Percentiles rank a stretch among this genome's conserved stretches.
phyloP scores from a whole-genome alignment of 2,113 vertebrate species.

The Tachysurus fulvidraco region DNA sequence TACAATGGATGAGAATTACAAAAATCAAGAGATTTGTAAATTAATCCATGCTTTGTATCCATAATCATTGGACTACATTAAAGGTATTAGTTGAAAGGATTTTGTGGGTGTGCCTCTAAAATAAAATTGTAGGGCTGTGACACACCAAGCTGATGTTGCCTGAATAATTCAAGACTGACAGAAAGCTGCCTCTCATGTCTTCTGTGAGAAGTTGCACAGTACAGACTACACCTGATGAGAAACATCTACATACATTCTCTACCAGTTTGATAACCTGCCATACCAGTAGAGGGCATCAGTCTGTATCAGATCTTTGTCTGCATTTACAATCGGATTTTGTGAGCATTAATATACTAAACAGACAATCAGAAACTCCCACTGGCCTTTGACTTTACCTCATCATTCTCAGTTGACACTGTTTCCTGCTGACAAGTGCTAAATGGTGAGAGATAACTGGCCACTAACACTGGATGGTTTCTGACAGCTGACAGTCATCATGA shows the following conservation, averaged over 20 bases:
- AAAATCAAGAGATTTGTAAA: neutral
- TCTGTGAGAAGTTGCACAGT: neutral
- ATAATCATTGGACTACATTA: neutral
- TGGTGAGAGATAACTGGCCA: neutral
- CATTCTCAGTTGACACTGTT: neutral
- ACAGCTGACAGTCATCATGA: neutral
- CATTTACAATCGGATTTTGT: neutral
- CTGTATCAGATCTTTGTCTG: neutral
- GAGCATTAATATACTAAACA: neutral
- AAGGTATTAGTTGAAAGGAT: neutral
- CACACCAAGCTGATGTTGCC: neutral
- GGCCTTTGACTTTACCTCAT: neutral
- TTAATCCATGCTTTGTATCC: neutral
- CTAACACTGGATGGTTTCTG: neutral
- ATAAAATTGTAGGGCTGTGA: neutral
- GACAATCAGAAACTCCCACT: neutral
- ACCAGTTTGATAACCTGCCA: neutral
- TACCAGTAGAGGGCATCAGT: neutral
- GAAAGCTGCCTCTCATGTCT: too few species aligned
- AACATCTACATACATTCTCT: neutral
- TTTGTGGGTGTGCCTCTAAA: neutral
- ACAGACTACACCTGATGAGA: neutral
- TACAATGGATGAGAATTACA: neutral
- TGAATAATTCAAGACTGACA: neutral
- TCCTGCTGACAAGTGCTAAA: neutral